Evolutionary conservation across 2,113 vertebrate genomes (phyloP), one percentile per base, ranked within the genome.

Genomic region (Falco punctatus): DNA sequence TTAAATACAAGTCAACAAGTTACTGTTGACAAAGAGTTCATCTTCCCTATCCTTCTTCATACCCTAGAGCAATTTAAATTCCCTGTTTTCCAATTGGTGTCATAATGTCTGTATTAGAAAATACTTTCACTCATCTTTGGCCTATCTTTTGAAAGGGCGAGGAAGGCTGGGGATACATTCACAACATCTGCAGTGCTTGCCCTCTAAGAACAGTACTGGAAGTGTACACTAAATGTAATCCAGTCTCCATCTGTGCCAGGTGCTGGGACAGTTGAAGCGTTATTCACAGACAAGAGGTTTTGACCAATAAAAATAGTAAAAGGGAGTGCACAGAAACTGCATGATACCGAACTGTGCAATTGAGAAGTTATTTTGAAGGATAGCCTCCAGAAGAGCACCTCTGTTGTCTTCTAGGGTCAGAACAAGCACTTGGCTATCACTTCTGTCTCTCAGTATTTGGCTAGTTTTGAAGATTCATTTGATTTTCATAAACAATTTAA

Each of bases 281-380:
- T 52, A 55, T 46, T 79, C 3, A 32, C 64, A 83, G 33, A 28
- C 13, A 48, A 55, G 23, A 38, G 5, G 24, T 64, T 72, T 79
- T 72, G 55, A 80, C 22, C 57, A 57, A 55, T 21, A 71, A 87
- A 72, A 44, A 32, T 1, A 54, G 46, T 17, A 15, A 78, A 44
- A 78, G 4, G 3, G 5, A 6, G 2, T 24, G 8, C 10, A 52
- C 10, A 8, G 33, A 84, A 69, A 55, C 13, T 38, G 8, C 6
- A 38, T 26, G 3, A 15, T 40, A 21, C 19, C 4, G 3, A 16
- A 30, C 19, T 4, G 1, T 4, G 0, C 5, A 66, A 18, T 2
- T 71, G 23, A 67, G 40, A 81, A 4, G 30, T 35, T 69, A 22
- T 82, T 86, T 78, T 62, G 58, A 73, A 59, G 35, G 23, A 21